phyloP scores from a whole-genome alignment of 1,140 invertebrate genomes.

The Bactericera cockerelli region DNA sequence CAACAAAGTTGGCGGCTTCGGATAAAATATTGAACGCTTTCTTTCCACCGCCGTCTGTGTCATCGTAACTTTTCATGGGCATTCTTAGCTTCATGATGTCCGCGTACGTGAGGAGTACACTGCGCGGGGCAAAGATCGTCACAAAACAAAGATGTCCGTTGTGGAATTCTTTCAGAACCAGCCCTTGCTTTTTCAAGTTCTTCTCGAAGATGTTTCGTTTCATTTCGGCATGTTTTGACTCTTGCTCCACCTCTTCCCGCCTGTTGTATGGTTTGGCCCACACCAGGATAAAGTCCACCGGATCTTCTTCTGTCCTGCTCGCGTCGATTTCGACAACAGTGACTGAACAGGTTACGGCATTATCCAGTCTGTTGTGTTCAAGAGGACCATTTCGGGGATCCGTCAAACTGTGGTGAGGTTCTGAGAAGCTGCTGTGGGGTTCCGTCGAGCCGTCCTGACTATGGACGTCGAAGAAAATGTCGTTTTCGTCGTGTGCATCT shows the following conservation, averaged over 20 bases:
- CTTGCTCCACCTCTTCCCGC: not conserved
- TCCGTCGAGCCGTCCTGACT: not conserved
- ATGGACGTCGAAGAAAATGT: not conserved
- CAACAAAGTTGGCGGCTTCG: slow-evolving; percentile 10
- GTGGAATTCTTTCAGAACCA: slow-evolving; percentile 46
- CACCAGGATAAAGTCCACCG: slow-evolving; percentile 20
- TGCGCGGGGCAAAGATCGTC: slow-evolving; percentile 72
- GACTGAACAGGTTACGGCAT: no score
- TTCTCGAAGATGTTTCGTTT: slow-evolving; percentile 40
- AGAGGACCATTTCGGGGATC: not conserved
- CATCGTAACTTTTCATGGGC: slow-evolving; percentile 56
- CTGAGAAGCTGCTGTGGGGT: not conserved
- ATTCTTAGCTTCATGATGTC: slow-evolving; percentile 88
- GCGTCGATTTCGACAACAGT: not conserved
- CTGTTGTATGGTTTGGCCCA: slow-evolving; percentile 15
- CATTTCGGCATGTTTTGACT: slow-evolving; percentile 16
- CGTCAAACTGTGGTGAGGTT: no score
- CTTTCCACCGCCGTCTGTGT: not conserved
- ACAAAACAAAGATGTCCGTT: slow-evolving; percentile 46
- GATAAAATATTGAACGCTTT: slow-evolving; percentile 15
- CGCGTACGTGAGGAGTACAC: slow-evolving; percentile 73
- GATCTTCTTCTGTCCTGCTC: slow-evolving; percentile 10
- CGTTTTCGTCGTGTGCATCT: not conserved
- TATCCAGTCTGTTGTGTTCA: no score
- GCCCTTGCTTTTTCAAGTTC: slow-evolving; percentile 47